A percentile compares a stretch with the other conserved stretches of the same genome.
Conservation (phyloP, 2,113 vertebrate genomes). For the Pterophyllum scalare region DNA sequence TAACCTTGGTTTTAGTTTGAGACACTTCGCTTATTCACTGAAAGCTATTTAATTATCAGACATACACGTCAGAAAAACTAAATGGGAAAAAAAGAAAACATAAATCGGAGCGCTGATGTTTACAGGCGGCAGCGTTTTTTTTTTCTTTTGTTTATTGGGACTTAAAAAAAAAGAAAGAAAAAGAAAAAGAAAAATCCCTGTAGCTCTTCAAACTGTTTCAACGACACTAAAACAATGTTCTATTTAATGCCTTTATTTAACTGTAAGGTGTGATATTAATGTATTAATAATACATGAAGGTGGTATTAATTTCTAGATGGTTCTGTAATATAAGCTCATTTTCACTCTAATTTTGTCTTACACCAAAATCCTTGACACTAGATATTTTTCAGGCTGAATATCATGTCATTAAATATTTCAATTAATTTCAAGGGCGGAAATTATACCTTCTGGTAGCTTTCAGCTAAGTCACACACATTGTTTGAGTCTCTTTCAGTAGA, state of each 20-base stretch:
- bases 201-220: neutral
- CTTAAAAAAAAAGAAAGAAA: no score
- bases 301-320: constrained; percentile 40
- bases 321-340: constrained; percentile 47
- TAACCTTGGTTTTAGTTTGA: constrained; percentile 15
- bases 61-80: neutral
- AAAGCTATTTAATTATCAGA: constrained; percentile 17
- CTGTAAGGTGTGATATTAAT: constrained; percentile 42
- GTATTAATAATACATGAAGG: constrained; percentile 54
- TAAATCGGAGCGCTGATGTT: neutral
- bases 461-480: neutral
- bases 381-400: constrained; percentile 50
- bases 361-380: constrained; percentile 38
- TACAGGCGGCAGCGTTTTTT: neutral
- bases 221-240: constrained; percentile 15
- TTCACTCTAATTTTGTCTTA: constrained; percentile 31
- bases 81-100: neutral
- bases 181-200: neutral
- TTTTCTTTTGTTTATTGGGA: neutral
- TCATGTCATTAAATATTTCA: constrained; percentile 55
- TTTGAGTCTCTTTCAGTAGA: neutral
- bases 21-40: neutral
- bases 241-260: constrained; percentile 15
- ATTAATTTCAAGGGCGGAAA: constrained; percentile 53
- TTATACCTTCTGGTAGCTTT: constrained; percentile 24